Base-by-base conservation (phyloP, 1,140 invertebrate genomes). In the Steinernema khuongi region DNA sequence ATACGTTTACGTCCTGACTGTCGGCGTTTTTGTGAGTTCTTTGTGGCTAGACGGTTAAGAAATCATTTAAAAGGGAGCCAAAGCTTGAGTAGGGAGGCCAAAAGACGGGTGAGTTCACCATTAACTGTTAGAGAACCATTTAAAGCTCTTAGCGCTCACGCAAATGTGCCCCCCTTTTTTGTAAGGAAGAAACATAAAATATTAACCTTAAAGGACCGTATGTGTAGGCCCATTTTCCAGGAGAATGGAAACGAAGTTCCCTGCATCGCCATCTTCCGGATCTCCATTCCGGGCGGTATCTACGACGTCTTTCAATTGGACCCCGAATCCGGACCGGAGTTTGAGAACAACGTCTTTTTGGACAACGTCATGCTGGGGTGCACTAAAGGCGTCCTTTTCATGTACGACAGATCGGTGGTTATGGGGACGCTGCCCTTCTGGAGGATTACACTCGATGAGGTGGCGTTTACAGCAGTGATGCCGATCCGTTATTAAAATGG, bases 361-460 rank as follows among this genome's bases (percentile, higher is more conserved):
- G 50, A 60, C 50, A 60, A 60, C 22, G 50, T 60, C 7, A 2
- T 60, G 4, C 4, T 60, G 7, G 50, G 50, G 26, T 17, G 50
- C 50, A n/a, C 50, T 2, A 60, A 60, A 60, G 50, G 50, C 50
- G 22, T 22, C 7, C 50, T 60, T 22, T 60, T 60, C 22, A 17
- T 60, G 50, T 60, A 60, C 50, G 50, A 60, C 50, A 60, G 26
- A 22, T n/a, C 50, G 11, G 50, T 60, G 11, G 50, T 60, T 2
- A 60, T 60, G 50, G 50, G 50, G 4, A 60, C 50, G 50, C 14
- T 60, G 4, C 50, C 50, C 14, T 60, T 60, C 50, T 60, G 50
- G 50, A 14, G 4, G 50, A 26, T 60, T 22, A 60, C 4, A 22
- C 22, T 60, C 11, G 22, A 60, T 60, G 50, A 60, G 50, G 50